Base-by-base conservation (phyloP, 2,797 vertebrate genomes). In the Enteromius viviparus region DNA sequence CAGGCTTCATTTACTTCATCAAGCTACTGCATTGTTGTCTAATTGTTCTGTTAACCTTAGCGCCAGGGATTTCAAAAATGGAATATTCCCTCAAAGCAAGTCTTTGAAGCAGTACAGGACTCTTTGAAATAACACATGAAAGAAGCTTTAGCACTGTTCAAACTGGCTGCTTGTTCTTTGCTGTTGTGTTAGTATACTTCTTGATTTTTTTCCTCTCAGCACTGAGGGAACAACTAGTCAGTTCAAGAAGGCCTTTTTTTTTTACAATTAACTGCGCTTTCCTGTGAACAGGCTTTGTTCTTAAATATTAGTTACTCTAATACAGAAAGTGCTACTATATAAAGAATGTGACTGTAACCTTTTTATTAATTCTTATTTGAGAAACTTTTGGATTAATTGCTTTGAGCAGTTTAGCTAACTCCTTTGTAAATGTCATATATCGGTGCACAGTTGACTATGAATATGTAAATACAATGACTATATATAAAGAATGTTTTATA, bases 81-180 rank as follows among this genome's bases (percentile, higher is more conserved):
- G 66, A 40, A 21, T 11, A 51, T 70, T 83, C 21, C 14, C 29
- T 83, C 21, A 60, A 47, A 83, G 81, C 26, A 37, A 70, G 26
- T 80, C 62, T 84, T 87, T 83, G 80, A 81, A 85, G 65, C 64
- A 34, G 40, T 21, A 84, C 23, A 82, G 76, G 49, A 42, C 26
- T 64, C 83, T 86, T 90, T 87, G 78, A 87, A 83, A 81, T 77
- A 34, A 77, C 68, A 87, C 85, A 82, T 86, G 82, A 81, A 84
- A 85, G 69, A 78, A 40, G 47, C 40, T 72, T 75, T 55, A 79
- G 64, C 15, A 40, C 40, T 29, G 68, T 86, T 47, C 60, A 81
- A 60, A 58, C 72, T 58, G 17, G 15, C n/a, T 75, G 80, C 65
- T 42, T 71, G 29, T 77, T 26, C 62, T 34, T 70, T 9, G 23